Evolutionary conservation across 2,113 vertebrate genomes (phyloP).

Genomic region (Burhinus bistriatus): DNA sequence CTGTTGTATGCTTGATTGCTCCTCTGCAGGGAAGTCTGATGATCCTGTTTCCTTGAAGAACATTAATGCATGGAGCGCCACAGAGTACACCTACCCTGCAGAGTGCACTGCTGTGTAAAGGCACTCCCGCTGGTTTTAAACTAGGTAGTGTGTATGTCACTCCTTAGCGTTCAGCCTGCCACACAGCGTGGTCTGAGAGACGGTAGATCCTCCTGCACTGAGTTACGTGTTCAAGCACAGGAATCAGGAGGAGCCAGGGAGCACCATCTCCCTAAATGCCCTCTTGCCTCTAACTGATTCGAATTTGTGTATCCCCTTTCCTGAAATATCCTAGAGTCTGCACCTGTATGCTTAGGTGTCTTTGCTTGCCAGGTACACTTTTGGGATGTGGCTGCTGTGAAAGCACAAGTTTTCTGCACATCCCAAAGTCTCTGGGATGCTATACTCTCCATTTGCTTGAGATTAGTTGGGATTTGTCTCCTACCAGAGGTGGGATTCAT

Average conservation of each 20-base stretch:
- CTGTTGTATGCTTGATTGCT: slow-evolving; percentile 13
- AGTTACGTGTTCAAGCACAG: not conserved
- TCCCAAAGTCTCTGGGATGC: not conserved
- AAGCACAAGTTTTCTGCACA: not conserved
- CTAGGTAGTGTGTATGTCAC: not conserved
- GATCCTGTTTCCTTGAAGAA: slow-evolving; percentile 6
- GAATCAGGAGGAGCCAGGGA: not conserved
- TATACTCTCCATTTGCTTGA: not conserved
- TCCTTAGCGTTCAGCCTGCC: not conserved
- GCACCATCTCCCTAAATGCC: not conserved
- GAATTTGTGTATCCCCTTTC: not conserved
- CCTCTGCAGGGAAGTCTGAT: slow-evolving; percentile 42
- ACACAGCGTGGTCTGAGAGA: not conserved
- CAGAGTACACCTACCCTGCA: slow-evolving; percentile 3
- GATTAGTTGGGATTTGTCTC: not conserved
- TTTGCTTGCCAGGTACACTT: not conserved
- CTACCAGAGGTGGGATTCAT: not conserved
- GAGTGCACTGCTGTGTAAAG: not conserved
- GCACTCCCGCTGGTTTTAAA: not conserved
- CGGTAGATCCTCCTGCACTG: not conserved
- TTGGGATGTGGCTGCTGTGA: not conserved
- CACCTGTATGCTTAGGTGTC: rapidly evolving
- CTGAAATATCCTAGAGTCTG: not conserved
- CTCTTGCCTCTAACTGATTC: not conserved
- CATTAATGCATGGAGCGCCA: slow-evolving; percentile 11